Base-by-base conservation (phyloP, 2,797 vertebrate species). In the Sphenopsis melanotis region DNA sequence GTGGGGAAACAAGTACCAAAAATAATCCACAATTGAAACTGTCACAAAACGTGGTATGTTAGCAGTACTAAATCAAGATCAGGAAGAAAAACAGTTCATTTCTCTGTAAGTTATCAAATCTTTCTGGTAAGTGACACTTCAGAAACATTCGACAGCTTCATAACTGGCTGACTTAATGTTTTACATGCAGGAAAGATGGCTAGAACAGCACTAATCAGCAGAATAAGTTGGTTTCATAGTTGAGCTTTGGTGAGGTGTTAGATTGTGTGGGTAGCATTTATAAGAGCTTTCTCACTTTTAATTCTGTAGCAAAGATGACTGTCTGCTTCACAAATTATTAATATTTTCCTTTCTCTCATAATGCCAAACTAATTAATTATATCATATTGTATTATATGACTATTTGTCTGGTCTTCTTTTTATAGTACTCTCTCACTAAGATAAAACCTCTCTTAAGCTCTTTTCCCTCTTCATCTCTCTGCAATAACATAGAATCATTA, bases 51-150 rank as follows among this genome's bases (percentile, higher is more conserved):
- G 7, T 66, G 52, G 63, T 90, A 94, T 53, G 60, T 79, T 94
- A 97, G 85, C 88, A 88, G 65, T 89, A 90, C 71, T 82, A 96
- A 64, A 96, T 93, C 91, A 94, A 96, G 95, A 98, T 97, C 95
- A 96, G 97, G 97, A 97, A 97, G 84, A 66, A 97, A 93, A 96
- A 96, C 94, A 94, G 95, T 97, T 97, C 95, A 96, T 98, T 98
- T 98, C 97, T 97, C 83, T 95, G 95, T 97, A 95, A 97, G 83
- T 93, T 97, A 96, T 97, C 89, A 96, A 97, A 97, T 97, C 78
- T 91, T 98, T 98, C 98, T 98, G 97, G 98, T 98, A 98, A 98
- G 96, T 97, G 96, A 97, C 97, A 96, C 21, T 90, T 96, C 70
- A 97, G 98, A 98, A 98, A 98, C 95, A 96, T 72, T 90, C 9